Evolutionary conservation across 2,888 invertebrate species (phyloP).

Genomic region (Agrochola circellaris): DNA sequence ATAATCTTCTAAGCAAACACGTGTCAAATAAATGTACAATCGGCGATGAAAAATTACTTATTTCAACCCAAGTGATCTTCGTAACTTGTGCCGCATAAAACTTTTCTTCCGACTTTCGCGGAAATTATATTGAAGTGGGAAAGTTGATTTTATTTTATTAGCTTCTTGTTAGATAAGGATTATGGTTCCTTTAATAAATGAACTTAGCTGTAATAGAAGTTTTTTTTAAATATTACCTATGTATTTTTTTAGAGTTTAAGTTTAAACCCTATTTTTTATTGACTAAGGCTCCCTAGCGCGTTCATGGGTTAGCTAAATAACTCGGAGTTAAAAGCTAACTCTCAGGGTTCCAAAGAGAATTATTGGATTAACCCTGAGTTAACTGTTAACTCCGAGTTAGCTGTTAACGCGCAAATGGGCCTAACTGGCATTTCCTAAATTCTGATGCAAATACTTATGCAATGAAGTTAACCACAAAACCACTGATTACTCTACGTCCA

Average conservation of each 20-base stretch:
- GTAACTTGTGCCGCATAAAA: conserved; percentile 34
- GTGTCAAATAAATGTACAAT: conserved; percentile 48
- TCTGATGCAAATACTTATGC: conserved; percentile 1
- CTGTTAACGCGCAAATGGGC: too few species aligned
- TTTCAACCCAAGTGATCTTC: conserved; percentile 48
- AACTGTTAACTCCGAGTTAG: too few species aligned
- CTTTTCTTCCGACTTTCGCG: conserved; percentile 31
- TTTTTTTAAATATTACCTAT: background rate
- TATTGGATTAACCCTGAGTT: too few species aligned
- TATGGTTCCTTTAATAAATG: background rate
- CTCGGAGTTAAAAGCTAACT: too few species aligned
- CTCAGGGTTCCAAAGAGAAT: too few species aligned
- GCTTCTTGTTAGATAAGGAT: conserved; percentile 14
- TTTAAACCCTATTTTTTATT: background rate
- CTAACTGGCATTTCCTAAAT: background rate
- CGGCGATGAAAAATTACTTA: conserved; percentile 40
- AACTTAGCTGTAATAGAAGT: background rate
- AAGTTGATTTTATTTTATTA: conserved; percentile 40
- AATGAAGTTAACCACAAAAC: conserved; percentile 30
- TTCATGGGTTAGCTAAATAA: too few species aligned
- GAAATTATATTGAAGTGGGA: conserved; percentile 35
- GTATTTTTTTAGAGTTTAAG: background rate
- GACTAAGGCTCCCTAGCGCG: too few species aligned
- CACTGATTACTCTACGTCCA: conserved; percentile 11
- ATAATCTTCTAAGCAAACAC: conserved; percentile 23